Evolutionary conservation across 37 sponge, comb jelly and placozoan genomes (phyloP).

Genomic region (Aplysina aerophoba): DNA sequence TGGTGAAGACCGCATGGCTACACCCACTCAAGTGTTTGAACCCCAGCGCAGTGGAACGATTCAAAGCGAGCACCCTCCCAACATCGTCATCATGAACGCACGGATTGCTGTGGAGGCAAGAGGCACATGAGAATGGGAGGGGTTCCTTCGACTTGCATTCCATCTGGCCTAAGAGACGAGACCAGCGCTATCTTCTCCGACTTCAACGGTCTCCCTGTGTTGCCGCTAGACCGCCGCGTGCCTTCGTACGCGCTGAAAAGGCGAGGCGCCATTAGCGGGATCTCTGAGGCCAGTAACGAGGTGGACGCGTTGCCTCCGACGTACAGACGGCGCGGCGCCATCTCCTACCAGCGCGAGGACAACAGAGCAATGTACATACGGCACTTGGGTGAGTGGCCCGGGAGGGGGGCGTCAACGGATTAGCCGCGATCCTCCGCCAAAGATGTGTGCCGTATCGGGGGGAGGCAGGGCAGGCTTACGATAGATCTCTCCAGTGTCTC

Average conservation of each 20-base stretch:
- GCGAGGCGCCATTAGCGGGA: slow-evolving; percentile 52
- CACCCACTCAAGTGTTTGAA: too few species aligned
- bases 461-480: too few species aligned
- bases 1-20: too few species aligned
- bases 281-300: background rate
- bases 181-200: background rate
- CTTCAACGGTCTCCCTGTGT: slow-evolving; percentile 25
- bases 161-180: background rate
- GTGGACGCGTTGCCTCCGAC: background rate
- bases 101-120: too few species aligned
- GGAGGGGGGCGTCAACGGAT: too few species aligned
- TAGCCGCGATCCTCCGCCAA: too few species aligned
- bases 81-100: too few species aligned
- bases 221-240: slow-evolving; percentile 42
- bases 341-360: slow-evolving; percentile 59
- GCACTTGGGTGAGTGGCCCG: slow-evolving; percentile 56
- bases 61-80: too few species aligned
- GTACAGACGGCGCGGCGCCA: slow-evolving; percentile 53
- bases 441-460: too few species aligned
- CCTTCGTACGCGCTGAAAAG: slow-evolving; percentile 37
- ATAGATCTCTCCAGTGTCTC: too few species aligned
- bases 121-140: background rate
- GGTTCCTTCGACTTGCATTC: background rate
- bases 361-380: slow-evolving; percentile 65
- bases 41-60: too few species aligned